phyloP scores from a whole-genome alignment of 2,888 invertebrate genomes.

The Euproctis similis region DNA sequence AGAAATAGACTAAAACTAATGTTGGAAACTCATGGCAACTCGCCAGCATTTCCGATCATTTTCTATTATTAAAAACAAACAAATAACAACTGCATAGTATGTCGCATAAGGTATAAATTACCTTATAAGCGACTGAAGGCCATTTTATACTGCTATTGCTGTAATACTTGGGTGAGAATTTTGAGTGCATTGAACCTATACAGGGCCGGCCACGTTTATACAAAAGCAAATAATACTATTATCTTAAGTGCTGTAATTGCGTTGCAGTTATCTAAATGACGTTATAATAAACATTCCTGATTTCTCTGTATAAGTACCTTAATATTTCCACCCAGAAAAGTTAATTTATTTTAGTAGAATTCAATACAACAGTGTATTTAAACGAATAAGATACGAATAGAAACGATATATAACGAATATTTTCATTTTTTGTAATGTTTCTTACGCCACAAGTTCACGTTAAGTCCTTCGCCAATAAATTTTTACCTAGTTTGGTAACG shows the following conservation, averaged over 20 bases:
- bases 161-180: slow-evolving; percentile 28
- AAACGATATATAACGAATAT: too few relatives aligned
- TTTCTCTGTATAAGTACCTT: too few relatives aligned
- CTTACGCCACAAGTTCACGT: too few relatives aligned
- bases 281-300: too few relatives aligned
- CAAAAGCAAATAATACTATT: neutral
- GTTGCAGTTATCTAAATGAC: neutral
- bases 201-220: slow-evolving; percentile 13
- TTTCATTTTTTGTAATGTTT: too few relatives aligned
- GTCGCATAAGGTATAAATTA: slow-evolving; percentile 12
- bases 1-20: too few relatives aligned
- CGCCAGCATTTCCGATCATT: slow-evolving; percentile 34
- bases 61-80: slow-evolving; percentile 4
- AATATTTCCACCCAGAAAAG: too few relatives aligned
- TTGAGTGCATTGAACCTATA: slow-evolving; percentile 25
- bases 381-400: too few relatives aligned
- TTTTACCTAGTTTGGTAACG: too few relatives aligned
- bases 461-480: too few relatives aligned
- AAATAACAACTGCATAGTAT: slow-evolving; percentile 23
- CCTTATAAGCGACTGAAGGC: slow-evolving; percentile 21
- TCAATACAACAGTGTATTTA: too few relatives aligned
- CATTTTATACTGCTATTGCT: slow-evolving; percentile 22
- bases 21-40: slow-evolving; percentile 25
- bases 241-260: neutral
- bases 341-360: too few relatives aligned